Evolutionary conservation across 2,797 vertebrate genomes (phyloP), one percentile per base, ranked within the genome.

Genomic region (Sebastes cheni): DNA sequence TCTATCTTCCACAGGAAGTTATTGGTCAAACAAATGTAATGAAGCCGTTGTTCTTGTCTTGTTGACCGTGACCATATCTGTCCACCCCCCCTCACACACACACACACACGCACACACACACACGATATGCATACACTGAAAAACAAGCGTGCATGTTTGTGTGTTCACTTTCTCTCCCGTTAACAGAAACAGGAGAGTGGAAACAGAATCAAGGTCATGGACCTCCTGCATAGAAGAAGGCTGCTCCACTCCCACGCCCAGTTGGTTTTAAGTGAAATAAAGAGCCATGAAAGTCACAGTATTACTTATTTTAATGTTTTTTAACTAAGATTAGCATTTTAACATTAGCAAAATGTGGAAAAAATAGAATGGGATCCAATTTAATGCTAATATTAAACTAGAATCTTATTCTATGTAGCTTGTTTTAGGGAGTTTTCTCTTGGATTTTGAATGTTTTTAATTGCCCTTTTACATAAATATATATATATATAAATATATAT

Each of bases 1-100:
- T 95, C 89, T 66, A 91, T 95, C 93, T 92, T 86, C 86, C 77
- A 88, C 94, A 95, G 95, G 93, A 96, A 95, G 91, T 91, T 70
- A 92, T 89, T 91, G 87, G 86, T 93, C 94, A 94, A 95, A 94
- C 91, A 94, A 87, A 93, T 30, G 73, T 50, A 89, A 85, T 82
- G 78, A 87, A 86, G 72, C 72, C 75, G 85, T 90, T 92, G 89
- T 90, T 90, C 88, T 86, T 77, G 79, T 84, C 77, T 73, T 89
- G 82, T 85, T 91, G 85, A 92, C 91, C 34, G 7, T 91, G 86
- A 66, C 83, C 34, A 1, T 81, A 68, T 88, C 82, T 81, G 68
- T 67, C 83, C 66, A 27, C 50, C 46, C 42, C 54, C 52, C 72
- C 46, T 60, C 73, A 67, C 54, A 71, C 34, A 52, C 77, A 55